Percentiles rank a stretch among this genome's conserved stretches.
Evolutionary conservation across 2,888 invertebrate genomes (phyloP).

Genomic region (Tenthredo scrophulariae): DNA sequence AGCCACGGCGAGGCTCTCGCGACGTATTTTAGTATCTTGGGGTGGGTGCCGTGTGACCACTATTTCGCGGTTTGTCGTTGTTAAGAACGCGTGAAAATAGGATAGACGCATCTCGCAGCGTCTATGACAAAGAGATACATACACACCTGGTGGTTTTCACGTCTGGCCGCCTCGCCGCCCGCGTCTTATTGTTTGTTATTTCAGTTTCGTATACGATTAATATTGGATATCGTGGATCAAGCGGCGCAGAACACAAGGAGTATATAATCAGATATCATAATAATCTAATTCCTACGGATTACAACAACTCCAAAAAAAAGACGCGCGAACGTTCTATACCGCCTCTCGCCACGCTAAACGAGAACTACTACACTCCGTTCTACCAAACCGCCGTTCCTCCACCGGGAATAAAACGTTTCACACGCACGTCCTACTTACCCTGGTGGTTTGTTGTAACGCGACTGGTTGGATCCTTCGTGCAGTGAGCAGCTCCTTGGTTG

Average conservation of each 20-base stretch:
- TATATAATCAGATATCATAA: background rate
- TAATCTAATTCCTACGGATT: background rate
- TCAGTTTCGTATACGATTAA: background rate
- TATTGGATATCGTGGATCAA: constrained; percentile 62
- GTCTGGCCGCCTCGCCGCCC: constrained; percentile 78
- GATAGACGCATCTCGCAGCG: background rate
- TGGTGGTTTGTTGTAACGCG: constrained; percentile 60
- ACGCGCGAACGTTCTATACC: constrained; percentile 20
- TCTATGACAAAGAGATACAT: constrained; percentile 60
- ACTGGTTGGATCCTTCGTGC: constrained; percentile 59
- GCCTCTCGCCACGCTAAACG: constrained; percentile 45
- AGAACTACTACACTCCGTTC: constrained; percentile 31
- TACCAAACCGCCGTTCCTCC: constrained; percentile 8
- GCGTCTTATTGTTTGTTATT: background rate
- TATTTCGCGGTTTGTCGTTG: constrained; percentile 71
- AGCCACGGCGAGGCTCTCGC: constrained; percentile 77
- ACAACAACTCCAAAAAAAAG: background rate
- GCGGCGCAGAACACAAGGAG: constrained; percentile 71
- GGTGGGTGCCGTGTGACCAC: constrained; percentile 77
- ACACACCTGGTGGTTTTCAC: constrained; percentile 74
- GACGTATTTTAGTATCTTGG: constrained; percentile 78
- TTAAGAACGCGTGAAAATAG: constrained; percentile 58
- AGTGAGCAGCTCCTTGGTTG: constrained; percentile 58
- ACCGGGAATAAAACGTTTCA: constrained; percentile 56
- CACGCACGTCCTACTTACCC: constrained; percentile 62